phyloP scores from a whole-genome alignment of 2,797 vertebrate genomes.

The Nannoperca obscura region DNA sequence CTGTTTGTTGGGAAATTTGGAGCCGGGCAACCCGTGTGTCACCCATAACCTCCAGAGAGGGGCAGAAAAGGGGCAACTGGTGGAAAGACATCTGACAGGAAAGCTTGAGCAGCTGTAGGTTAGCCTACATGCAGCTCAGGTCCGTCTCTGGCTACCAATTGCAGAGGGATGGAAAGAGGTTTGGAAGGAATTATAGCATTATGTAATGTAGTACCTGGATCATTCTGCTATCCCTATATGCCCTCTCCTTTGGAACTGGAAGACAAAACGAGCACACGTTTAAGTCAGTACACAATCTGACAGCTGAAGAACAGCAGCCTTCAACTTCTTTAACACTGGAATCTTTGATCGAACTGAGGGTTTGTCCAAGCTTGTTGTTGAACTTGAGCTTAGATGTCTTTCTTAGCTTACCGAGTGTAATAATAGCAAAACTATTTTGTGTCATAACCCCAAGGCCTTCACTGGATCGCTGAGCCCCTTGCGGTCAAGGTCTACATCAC shows the following conservation, averaged over 20 bases:
- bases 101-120: conserved; percentile 42
- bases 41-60: conserved; percentile 41
- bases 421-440: conserved; percentile 72
- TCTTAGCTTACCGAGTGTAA: conserved; percentile 61
- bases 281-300: conserved; percentile 41
- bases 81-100: conserved; percentile 52
- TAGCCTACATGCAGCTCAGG: conserved; percentile 35
- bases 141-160: conserved; percentile 33
- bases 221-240: conserved; percentile 52
- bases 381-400: conserved; percentile 56
- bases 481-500: conserved; percentile 65
- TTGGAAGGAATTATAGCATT: conserved; percentile 55
- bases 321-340: conserved; percentile 46
- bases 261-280: conserved; percentile 35
- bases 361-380: conserved; percentile 41
- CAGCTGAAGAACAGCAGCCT: conserved; percentile 20
- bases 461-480: conserved; percentile 35
- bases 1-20: conserved; percentile 36
- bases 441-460: conserved; percentile 58
- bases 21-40: conserved; percentile 31
- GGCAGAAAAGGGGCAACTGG: conserved; percentile 37
- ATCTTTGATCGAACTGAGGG: conserved; percentile 12
- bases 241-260: conserved; percentile 39
- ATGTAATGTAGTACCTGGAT: conserved; percentile 67
- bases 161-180: conserved; percentile 49